Evolutionary conservation across 1,140 invertebrate species (phyloP).

Genomic region (Drosophila bocqueti): DNA sequence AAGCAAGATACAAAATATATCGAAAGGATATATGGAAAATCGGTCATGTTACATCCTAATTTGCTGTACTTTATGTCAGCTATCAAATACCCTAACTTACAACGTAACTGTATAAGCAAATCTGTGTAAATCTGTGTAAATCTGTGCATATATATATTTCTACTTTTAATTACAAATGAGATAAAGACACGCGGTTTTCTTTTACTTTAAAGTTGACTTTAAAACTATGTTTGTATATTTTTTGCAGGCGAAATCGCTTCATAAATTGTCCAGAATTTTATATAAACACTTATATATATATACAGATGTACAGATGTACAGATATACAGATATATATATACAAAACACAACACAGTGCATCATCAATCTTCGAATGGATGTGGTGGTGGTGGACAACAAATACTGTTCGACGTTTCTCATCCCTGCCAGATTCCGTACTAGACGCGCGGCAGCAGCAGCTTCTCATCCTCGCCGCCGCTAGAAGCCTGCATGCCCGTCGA

Average conservation of each 20-base stretch:
- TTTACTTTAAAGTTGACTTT: neutral
- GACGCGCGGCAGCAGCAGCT: slow-evolving; percentile 75
- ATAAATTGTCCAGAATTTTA: slow-evolving; percentile 32
- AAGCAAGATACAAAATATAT: neutral
- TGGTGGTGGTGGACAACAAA: slow-evolving; percentile 51
- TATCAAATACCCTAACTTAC: neutral
- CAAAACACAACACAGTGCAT: slow-evolving; percentile 21
- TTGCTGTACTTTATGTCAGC: neutral
- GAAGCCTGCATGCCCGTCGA: slow-evolving; percentile 9
- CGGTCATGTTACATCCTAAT: too few species aligned
- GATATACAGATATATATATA: slow-evolving; percentile 13
- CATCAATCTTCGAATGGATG: slow-evolving; percentile 9
- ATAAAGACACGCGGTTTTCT: neutral
- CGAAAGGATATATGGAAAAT: neutral
- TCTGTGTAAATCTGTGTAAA: neutral
- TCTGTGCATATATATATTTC: too few species aligned
- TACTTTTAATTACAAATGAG: neutral
- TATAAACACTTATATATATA: slow-evolving; percentile 19
- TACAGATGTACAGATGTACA: neutral
- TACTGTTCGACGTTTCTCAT: slow-evolving; percentile 46
- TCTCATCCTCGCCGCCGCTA: slow-evolving; percentile 57
- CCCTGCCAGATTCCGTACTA: slow-evolving; percentile 25
- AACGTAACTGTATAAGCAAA: neutral
- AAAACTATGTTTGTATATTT: slow-evolving; percentile 7
- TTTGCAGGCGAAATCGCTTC: slow-evolving; percentile 7